These are phyloP conservation scores for Ornithoptera priamus DNA, from an alignment of 2,888 invertebrate species.

Conservation along the genomic window DNA sequence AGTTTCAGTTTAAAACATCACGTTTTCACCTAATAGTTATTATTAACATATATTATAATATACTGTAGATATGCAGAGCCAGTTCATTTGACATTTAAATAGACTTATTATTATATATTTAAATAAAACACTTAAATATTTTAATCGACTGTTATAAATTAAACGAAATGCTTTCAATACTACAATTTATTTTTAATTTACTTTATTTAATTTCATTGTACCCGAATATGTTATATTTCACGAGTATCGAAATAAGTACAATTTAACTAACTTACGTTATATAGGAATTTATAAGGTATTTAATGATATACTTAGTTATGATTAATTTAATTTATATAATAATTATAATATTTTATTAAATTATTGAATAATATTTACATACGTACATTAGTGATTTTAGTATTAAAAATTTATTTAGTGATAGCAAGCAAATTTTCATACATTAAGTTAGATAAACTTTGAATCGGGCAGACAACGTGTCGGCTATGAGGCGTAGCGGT, in stretches of 20 bases:
- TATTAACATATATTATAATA: neutral
- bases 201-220: too few species aligned
- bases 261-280: too few species aligned
- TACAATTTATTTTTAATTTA: neutral
- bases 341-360: too few species aligned
- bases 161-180: neutral
- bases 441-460: neutral
- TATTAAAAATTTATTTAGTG: neutral
- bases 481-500: constrained; percentile 26
- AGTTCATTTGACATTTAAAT: constrained; percentile 68
- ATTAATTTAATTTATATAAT: too few species aligned
- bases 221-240: too few species aligned
- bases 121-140: constrained; percentile 47
- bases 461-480: constrained; percentile 38
- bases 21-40: neutral
- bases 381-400: too few species aligned
- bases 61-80: constrained; percentile 40
- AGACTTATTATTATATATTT: constrained; percentile 60
- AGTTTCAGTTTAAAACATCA: neutral
- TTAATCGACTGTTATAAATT: constrained; percentile 40
- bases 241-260: too few species aligned
- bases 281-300: too few species aligned
- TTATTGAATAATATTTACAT: too few species aligned
- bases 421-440: neutral
- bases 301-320: too few species aligned